Conservation (phyloP, 2,888 invertebrate species). For the Portevinia maculata region DNA sequence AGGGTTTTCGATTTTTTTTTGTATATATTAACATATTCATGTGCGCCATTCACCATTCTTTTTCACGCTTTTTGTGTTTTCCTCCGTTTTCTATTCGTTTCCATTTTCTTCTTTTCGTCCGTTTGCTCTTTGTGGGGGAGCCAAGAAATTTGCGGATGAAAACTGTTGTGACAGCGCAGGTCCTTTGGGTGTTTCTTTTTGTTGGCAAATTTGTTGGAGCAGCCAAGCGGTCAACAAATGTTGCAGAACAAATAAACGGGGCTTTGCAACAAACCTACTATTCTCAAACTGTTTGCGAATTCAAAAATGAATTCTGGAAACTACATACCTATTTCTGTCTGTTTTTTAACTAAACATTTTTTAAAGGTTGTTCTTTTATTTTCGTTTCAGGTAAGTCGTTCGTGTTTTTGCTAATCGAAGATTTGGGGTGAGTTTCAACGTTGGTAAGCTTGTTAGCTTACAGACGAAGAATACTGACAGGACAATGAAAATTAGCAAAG, state of each 20-base stretch:
- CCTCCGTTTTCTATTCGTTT: not conserved
- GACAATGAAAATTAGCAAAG: too few species aligned
- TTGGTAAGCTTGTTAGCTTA: too few species aligned
- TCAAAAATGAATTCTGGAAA: not conserved
- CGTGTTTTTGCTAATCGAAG: not conserved
- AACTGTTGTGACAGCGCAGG: slow-evolving; percentile 31
- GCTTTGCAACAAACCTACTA: not conserved
- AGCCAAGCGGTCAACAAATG: slow-evolving; percentile 54
- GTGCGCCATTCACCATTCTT: slow-evolving; percentile 38
- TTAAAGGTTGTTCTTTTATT: too few species aligned
- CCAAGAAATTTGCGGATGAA: slow-evolving; percentile 16
- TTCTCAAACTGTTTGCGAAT: slow-evolving; percentile 29
- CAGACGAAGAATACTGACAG: too few species aligned
- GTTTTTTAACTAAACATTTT: too few species aligned
- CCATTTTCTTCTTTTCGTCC: not conserved
- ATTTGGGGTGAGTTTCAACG: slow-evolving; percentile 13
- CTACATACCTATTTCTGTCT: slow-evolving; percentile 8
- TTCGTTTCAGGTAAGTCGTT: slow-evolving; percentile 49
- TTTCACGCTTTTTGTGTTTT: slow-evolving; percentile 20
- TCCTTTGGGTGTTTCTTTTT: slow-evolving; percentile 32
- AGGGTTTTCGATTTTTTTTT: slow-evolving; percentile 8
- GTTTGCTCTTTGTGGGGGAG: slow-evolving; percentile 17
- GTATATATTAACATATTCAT: slow-evolving; percentile 36
- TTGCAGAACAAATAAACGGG: slow-evolving; percentile 1
- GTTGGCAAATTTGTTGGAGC: not conserved